These are phyloP conservation scores for Tachuris rubrigastra DNA, from an alignment of 2,113 vertebrate genomes.

Conservation along the genomic window DNA sequence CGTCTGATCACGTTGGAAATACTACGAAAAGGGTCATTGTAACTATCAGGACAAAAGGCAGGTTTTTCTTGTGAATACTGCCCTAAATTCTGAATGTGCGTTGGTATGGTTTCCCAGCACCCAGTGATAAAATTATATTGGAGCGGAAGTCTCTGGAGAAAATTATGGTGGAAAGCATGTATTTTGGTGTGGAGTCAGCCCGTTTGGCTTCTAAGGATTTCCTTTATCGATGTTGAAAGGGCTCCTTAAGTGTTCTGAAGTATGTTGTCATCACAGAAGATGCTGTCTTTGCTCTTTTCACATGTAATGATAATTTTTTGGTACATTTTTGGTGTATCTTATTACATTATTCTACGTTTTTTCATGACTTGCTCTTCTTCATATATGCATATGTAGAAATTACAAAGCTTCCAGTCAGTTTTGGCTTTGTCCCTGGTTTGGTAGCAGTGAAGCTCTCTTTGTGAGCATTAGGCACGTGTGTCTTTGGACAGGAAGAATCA, in stretches of 20 bases:
- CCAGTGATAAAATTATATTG: not conserved
- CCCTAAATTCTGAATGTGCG: not conserved
- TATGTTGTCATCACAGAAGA: not conserved
- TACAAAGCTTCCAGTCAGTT: not conserved
- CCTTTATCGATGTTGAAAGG: not conserved
- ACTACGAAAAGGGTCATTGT: not conserved
- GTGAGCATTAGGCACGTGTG: not conserved
- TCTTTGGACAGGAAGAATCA: not conserved
- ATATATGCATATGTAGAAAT: not conserved
- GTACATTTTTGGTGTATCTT: not conserved
- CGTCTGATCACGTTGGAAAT: not conserved
- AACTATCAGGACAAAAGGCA: not conserved
- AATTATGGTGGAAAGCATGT: not conserved
- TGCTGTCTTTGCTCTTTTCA: not conserved
- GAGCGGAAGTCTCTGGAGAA: not conserved
- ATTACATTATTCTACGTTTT: not conserved
- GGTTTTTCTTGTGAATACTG: not conserved
- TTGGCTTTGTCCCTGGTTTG: not conserved
- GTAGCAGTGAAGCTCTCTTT: not conserved
- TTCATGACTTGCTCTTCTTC: not conserved
- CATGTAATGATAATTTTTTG: not conserved
- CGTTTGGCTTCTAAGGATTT: not conserved
- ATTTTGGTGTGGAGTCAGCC: not conserved
- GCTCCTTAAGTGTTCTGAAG: not conserved
- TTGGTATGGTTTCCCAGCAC: not conserved